Evolutionary conservation across 2,888 invertebrate species (phyloP).

Genomic region (Polylopha cassiicola): DNA sequence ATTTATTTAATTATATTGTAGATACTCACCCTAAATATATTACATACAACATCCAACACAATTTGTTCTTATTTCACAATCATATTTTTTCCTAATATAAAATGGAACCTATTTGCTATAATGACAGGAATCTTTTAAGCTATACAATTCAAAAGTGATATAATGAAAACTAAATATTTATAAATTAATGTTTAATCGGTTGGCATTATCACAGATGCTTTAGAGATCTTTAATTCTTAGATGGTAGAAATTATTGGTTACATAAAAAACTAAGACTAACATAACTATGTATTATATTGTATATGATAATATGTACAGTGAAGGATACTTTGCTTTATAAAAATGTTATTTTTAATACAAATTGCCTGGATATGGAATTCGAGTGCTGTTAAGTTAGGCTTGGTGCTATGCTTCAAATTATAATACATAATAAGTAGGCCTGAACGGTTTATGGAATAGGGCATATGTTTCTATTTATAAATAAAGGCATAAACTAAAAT

Average conservation of each 20-base stretch:
- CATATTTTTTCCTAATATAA: constrained; percentile 14
- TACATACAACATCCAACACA: constrained; percentile 13
- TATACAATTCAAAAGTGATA: constrained; percentile 35
- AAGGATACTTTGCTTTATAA: constrained; percentile 1
- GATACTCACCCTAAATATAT: not conserved
- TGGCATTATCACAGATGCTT: constrained; percentile 75
- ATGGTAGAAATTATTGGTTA: constrained; percentile 53
- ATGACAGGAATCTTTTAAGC: constrained; percentile 47
- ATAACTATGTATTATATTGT: constrained; percentile 16
- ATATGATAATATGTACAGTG: constrained; percentile 15
- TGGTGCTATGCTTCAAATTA: no score
- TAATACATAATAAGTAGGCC: no score
- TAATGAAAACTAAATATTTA: constrained; percentile 59
- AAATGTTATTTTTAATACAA: no score
- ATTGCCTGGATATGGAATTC: no score
- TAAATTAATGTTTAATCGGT: constrained; percentile 71
- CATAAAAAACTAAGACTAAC: constrained; percentile 29
- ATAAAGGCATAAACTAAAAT: no score
- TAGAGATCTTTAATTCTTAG: constrained; percentile 74
- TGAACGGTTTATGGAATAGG: no score
- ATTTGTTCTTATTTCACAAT: constrained; percentile 16
- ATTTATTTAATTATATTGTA: constrained; percentile 2
- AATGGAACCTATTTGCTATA: constrained; percentile 28
- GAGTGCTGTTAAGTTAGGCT: no score
- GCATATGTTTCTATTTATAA: no score